Evolutionary conservation across 2,888 invertebrate species (phyloP).

Genomic region (Caenorhabditis uteleia): DNA sequence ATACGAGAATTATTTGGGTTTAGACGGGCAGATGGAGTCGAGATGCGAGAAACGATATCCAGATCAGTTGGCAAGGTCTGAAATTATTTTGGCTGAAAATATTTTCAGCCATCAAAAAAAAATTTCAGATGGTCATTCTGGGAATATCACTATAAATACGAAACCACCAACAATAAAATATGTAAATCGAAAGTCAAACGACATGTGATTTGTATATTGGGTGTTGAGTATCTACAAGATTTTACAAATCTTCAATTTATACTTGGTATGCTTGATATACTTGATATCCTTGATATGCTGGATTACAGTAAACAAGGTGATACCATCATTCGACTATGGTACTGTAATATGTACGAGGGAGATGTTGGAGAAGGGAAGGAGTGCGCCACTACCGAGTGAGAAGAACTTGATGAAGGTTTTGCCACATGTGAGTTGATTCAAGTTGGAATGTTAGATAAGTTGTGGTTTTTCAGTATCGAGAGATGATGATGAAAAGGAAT

Average conservation of each 20-base stretch:
- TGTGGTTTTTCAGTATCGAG: conserved; percentile 4
- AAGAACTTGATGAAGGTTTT: not conserved
- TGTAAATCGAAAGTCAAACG: conserved; percentile 2
- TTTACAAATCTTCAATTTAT: not conserved
- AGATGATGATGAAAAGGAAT: not conserved
- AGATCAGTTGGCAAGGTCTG: not conserved
- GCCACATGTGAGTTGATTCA: too few relatives aligned
- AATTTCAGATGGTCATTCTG: not conserved
- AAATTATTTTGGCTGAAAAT: too few relatives aligned
- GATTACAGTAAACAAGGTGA: too few relatives aligned
- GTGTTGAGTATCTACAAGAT: not conserved
- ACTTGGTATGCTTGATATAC: not conserved
- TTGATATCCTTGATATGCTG: too few relatives aligned
- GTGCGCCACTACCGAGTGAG: not conserved
- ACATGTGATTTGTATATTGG: conserved; percentile 1
- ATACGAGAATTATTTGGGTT: not conserved
- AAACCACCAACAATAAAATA: not conserved
- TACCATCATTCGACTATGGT: conserved; percentile 1
- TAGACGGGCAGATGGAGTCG: not conserved
- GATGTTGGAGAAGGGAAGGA: conserved; percentile 1
- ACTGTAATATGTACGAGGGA: not conserved
- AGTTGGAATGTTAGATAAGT: too few relatives aligned
- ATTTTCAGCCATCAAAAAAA: too few relatives aligned
- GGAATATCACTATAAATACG: not conserved
- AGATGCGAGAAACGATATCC: not conserved